phyloP scores from a whole-genome alignment of 2,797 vertebrate species.

The Tadarida brasiliensis region DNA sequence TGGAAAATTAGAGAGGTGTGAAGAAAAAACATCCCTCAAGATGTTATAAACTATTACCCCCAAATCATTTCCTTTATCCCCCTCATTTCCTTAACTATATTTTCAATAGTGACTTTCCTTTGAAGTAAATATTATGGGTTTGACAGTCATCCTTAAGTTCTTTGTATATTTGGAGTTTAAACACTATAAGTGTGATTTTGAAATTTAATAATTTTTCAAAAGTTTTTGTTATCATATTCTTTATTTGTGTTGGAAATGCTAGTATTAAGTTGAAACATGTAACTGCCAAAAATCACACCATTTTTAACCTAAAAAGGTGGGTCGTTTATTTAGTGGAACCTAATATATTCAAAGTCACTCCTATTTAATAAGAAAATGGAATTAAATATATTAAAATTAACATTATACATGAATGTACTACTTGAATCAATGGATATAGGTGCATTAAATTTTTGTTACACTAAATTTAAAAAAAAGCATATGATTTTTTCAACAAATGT shows the following conservation, averaged over 20 bases:
- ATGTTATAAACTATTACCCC: slow-evolving; percentile 65
- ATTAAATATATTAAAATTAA: slow-evolving; percentile 35
- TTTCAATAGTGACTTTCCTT: slow-evolving; percentile 69
- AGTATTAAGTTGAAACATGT: slow-evolving; percentile 59
- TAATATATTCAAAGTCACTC: neutral
- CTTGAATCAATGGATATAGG: neutral
- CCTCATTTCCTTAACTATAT: slow-evolving; percentile 68
- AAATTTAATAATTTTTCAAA: slow-evolving; percentile 63
- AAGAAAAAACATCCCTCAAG: slow-evolving; percentile 66
- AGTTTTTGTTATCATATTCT: neutral
- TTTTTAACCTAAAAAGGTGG: slow-evolving; percentile 23
- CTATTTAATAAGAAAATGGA: slow-evolving; percentile 16
- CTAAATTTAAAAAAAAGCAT: neutral
- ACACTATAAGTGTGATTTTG: slow-evolving; percentile 38
- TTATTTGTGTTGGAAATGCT: slow-evolving; percentile 57
- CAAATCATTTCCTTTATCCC: slow-evolving; percentile 63
- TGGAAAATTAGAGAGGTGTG: slow-evolving; percentile 70
- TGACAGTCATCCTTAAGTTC: slow-evolving; percentile 65
- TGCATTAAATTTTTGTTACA: neutral
- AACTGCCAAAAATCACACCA: slow-evolving; percentile 6
- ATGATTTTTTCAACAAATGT: neutral
- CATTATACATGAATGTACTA: neutral
- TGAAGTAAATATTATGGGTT: slow-evolving; percentile 63
- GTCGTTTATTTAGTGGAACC: neutral
- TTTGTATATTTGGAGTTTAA: slow-evolving; percentile 63